Conservation (phyloP, 1,140 invertebrate species). For the Diploscapter pachys region DNA sequence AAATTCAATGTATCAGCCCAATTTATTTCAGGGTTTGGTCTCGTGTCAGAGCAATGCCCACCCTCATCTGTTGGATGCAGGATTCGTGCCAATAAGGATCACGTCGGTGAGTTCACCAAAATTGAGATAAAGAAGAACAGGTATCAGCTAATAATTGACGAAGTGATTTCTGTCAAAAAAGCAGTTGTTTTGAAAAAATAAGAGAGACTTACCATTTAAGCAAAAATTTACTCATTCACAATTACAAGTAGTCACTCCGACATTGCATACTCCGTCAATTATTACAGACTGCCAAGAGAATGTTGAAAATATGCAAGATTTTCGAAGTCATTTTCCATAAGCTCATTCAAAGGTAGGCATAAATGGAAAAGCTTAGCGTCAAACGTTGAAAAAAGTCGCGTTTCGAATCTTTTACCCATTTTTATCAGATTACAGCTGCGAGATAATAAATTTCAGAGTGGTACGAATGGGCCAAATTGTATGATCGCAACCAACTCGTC, state of each 20-base stretch:
- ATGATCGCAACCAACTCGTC: conserved; percentile 27
- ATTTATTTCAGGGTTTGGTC: conserved; percentile 22
- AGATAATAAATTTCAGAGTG: conserved; percentile 14
- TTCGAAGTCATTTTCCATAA: background rate
- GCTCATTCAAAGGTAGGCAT: no score
- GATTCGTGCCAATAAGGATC: conserved; percentile 27
- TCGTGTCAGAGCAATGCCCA: conserved; percentile 25
- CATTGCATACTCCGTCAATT: no score
- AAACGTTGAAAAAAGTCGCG: background rate
- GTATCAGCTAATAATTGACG: background rate
- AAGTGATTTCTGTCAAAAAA: background rate
- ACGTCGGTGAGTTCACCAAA: conserved; percentile 13
- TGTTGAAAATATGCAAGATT: background rate
- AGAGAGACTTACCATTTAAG: background rate
- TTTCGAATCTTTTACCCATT: background rate
- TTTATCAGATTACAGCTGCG: background rate
- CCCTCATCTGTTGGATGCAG: conserved; percentile 23
- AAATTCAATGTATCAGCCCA: background rate
- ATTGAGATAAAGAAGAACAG: background rate
- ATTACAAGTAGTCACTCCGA: no score
- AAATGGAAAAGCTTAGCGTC: background rate
- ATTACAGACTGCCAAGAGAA: background rate
- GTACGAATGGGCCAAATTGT: conserved; percentile 26
- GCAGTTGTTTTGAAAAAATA: background rate
- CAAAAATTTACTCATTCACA: no score